Conservation (phyloP, 1,140 invertebrate species). For the Dolichoris vasculosae region DNA sequence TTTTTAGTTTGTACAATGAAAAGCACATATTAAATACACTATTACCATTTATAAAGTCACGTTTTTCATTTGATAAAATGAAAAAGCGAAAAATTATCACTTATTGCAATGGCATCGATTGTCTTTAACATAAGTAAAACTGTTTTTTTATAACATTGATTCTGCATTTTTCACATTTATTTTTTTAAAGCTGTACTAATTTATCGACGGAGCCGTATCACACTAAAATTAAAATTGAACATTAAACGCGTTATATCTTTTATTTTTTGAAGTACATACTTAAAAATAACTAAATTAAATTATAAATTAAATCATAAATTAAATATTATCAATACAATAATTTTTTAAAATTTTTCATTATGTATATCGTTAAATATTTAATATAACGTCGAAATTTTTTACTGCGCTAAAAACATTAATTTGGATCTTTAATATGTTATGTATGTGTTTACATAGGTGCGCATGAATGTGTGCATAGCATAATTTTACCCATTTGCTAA, state of each 20-base stretch:
- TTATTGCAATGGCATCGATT: conserved; percentile 14
- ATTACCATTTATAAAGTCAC: conserved; percentile 11
- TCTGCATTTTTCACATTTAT: neutral
- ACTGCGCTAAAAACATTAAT: too few relatives aligned
- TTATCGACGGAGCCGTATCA: neutral
- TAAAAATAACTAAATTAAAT: neutral
- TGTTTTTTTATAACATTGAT: conserved; percentile 11
- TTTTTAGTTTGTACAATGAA: conserved; percentile 10
- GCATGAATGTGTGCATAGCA: neutral
- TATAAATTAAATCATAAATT: neutral
- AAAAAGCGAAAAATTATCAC: neutral
- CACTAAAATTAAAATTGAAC: conserved; percentile 4
- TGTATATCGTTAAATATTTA: neutral
- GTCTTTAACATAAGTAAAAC: conserved; percentile 16
- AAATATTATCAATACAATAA: neutral
- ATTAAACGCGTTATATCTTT: neutral
- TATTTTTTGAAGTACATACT: neutral
- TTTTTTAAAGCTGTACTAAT: neutral
- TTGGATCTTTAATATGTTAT: neutral
- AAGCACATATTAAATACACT: neutral
- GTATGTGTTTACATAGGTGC: neutral
- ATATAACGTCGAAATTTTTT: too few relatives aligned
- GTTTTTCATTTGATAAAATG: neutral
- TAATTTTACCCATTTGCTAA: conserved; percentile 35
- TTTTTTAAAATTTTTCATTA: neutral